Conservation (phyloP, 2,797 vertebrate species). For the Scarus forsteni region DNA sequence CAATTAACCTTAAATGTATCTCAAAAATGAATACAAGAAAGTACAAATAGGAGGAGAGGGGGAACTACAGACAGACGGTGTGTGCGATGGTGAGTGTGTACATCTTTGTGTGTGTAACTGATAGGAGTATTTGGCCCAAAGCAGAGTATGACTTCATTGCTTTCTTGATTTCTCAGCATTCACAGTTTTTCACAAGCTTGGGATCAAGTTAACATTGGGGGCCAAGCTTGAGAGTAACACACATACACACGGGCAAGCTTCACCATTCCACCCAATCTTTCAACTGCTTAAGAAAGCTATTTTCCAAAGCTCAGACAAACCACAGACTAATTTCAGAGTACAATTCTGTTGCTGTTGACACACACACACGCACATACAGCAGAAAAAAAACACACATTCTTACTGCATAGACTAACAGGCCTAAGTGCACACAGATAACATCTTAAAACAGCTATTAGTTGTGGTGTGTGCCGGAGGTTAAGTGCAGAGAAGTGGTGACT, state of each 20-base stretch:
- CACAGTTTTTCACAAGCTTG: conserved; percentile 63
- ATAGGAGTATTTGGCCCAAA: conserved; percentile 69
- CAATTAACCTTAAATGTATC: no score
- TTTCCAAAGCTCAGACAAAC: conserved; percentile 62
- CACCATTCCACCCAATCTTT: conserved; percentile 60
- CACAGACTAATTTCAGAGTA: conserved; percentile 74
- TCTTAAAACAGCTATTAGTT: conserved; percentile 73
- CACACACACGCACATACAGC: conserved; percentile 65
- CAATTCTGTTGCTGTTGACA: conserved; percentile 68
- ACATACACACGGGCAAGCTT: conserved; percentile 24
- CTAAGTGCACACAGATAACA: conserved; percentile 62
- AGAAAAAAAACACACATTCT: conserved; percentile 30
- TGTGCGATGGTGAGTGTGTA: conserved; percentile 13
- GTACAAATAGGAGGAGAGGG: background rate
- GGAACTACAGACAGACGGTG: conserved; percentile 5
- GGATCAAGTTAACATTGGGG: conserved; percentile 61
- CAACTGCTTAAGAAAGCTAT: conserved; percentile 60
- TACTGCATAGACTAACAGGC: conserved; percentile 37
- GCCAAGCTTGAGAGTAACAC: conserved; percentile 20
- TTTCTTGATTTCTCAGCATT: conserved; percentile 69
- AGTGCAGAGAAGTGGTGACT: conserved; percentile 57
- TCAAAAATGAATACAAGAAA: no score
- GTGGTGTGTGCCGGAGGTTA: conserved; percentile 60
- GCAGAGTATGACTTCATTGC: conserved; percentile 70
- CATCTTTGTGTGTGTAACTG: conserved; percentile 54